Evolutionary conservation across 2,113 vertebrate species (phyloP).

Genomic region (Notechis scutatus): DNA sequence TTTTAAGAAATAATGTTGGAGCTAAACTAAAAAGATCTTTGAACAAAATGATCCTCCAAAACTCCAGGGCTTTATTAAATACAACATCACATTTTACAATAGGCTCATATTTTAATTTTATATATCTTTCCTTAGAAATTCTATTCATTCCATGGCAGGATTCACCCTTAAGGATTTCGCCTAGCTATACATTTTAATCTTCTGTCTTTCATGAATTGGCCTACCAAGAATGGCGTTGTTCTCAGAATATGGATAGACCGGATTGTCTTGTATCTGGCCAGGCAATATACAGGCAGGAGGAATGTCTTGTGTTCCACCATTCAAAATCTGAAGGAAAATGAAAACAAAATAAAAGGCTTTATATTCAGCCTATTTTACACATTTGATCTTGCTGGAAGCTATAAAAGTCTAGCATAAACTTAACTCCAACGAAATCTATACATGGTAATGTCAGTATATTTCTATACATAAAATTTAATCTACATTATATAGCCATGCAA

Average conservation of each 20-base stretch:
- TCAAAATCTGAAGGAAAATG: constrained; percentile 80
- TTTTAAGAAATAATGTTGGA: neutral
- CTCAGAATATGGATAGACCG: constrained; percentile 91
- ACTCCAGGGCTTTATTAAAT: neutral
- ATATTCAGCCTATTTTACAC: neutral
- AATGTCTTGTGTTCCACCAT: constrained; percentile 90
- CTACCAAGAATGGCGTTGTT: constrained; percentile 94
- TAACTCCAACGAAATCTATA: neutral
- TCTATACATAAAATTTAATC: neutral
- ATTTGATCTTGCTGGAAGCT: neutral
- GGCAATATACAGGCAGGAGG: constrained; percentile 81
- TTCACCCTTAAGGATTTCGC: neutral
- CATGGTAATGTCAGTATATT: neutral
- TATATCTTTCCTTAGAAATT: neutral
- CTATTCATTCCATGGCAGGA: neutral
- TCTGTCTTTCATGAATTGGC: constrained; percentile 41
- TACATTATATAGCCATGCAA: neutral
- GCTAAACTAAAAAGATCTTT: neutral
- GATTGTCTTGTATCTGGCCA: constrained; percentile 87
- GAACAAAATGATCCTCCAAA: neutral
- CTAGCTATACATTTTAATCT: neutral
- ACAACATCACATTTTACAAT: neutral
- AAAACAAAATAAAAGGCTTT: neutral
- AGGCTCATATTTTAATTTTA: neutral
- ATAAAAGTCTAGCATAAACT: neutral